Base-by-base conservation (phyloP, 2,888 invertebrate genomes). In the Pollenia labialis region DNA sequence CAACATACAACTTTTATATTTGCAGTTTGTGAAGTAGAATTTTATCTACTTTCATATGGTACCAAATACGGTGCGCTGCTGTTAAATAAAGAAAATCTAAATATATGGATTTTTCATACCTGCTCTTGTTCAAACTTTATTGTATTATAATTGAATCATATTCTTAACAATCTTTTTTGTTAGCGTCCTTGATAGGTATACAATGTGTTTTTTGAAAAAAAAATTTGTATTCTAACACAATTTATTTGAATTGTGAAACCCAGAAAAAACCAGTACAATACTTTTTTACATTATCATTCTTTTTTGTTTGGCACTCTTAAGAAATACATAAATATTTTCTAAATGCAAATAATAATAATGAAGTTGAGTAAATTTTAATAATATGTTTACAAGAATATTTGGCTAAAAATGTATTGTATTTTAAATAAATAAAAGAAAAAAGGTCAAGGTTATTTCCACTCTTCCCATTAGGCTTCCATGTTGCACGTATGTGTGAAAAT, bases 271-370 rank as follows among this genome's bases (percentile, higher is more conserved):
- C 10, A 7, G 8, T 0, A 40, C 0, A 52, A 52, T 62, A 75
- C 44, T 62, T 4, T 6, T 32, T 32, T 32, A 32, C 4, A 32
- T 32, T 6, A 32, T 32, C 6, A 0, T 32, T 32, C 32, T 32
- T 32, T 52, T 50, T 42, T 75, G 50, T 64, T 52, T 75, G 62
- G 14, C n/a, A 52, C 32, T 23, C 62, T 75, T 52, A 52, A 64
- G 50, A 52, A 62, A 40, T 6, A 0, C 42, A 42, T 1, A 3
- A 40, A 23, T 23, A 23, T 23, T 50, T 44, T 40, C n/a, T 8
- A 40, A 23, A 58, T 16, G 16, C 42, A 72, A 58, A 44, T 12
- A 56, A 44, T 18, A 50, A 60, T 16, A 58, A 74, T 18, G 46
- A 62, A 14, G n/a, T 18, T n/a, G 40, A 40, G 14, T 18, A 75